Conservation (phyloP, 2,113 vertebrate species). For the Pelecanus crispus region DNA sequence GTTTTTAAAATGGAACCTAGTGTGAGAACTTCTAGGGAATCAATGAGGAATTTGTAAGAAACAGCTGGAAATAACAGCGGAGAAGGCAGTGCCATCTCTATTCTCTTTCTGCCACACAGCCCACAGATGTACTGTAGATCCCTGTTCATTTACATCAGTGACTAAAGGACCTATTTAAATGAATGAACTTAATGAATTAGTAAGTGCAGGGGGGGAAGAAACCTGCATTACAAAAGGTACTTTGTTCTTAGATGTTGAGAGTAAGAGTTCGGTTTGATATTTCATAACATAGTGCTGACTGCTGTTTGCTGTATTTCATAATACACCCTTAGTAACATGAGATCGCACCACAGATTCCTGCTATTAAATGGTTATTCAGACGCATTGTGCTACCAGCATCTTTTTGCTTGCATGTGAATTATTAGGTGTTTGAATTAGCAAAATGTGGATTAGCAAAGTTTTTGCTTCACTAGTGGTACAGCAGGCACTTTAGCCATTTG, state of each 20-base stretch:
- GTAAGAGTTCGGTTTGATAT: slow-evolving; percentile 23
- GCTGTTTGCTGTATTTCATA: slow-evolving; percentile 5
- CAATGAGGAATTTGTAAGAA: background rate
- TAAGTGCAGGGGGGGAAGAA: background rate
- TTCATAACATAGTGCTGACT: background rate
- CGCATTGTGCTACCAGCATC: background rate
- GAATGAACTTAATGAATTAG: slow-evolving; percentile 54
- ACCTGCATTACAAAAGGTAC: slow-evolving; percentile 42
- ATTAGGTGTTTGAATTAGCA: slow-evolving; percentile 46
- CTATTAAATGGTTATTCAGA: slow-evolving; percentile 38
- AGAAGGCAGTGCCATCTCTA: slow-evolving; percentile 36
- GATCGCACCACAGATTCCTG: background rate
- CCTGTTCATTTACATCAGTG: slow-evolving; percentile 34
- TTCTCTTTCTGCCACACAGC: background rate
- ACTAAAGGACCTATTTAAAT: slow-evolving; percentile 48
- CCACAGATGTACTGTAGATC: background rate
- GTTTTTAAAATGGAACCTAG: background rate
- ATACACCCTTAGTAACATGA: slow-evolving; percentile 1
- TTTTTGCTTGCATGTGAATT: slow-evolving; percentile 27
- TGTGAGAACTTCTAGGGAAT: background rate
- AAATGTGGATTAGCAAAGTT: slow-evolving; percentile 21
- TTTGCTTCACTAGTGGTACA: background rate
- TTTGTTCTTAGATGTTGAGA: slow-evolving; percentile 35
- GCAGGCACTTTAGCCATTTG: slow-evolving; percentile 35
- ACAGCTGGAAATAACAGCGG: slow-evolving; percentile 4